Evolutionary conservation across 2,797 vertebrate genomes (phyloP), one percentile per base, ranked within the genome.

Genomic region (Malurus leucopterus): DNA sequence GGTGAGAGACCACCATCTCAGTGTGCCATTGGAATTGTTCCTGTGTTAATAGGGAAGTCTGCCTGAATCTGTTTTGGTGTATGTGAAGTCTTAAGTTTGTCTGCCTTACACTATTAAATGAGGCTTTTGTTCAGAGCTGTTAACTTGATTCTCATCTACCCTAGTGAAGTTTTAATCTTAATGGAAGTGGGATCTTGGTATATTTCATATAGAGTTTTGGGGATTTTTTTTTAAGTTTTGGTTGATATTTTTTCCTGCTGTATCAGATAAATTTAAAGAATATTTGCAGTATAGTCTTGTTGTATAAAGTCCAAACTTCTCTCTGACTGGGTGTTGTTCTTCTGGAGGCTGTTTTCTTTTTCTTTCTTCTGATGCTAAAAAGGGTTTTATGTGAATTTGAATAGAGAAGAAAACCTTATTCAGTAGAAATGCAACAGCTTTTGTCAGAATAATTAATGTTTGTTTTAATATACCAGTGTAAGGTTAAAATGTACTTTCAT

Each of bases 331-430:
- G 14, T 85, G 18, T 21, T 74, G 18, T 43, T 72, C 9, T 78
- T 74, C 36, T 91, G 51, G 18, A 58, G 24, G 13, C 16, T 88
- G 16, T 57, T 58, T 80, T 26, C 19, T 74, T 74, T 70, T 63
- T 58, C 5, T 74, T 76, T 46, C 8, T 62, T 7, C 29, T 67
- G 38, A 27, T 84, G 32, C 24, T 38, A 40, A 65, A 27, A 41
- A 75, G 20, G 13, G 12, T 75, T 83, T 87, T 68, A 36, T 13
- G 34, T 67, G 0, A 32, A 68, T 58, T 46, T 64, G 32, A 71
- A 58, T 47, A 0, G 12, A 7, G 22, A 14, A 14, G 8, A 6
- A 51, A 63, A 29, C 2, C 0, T 78, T 86, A 26, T 55, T 86
- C 24, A 22, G 12, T 78, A 53, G 46, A 67, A 88, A 70, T 13